Percentiles rank a stretch among this genome's conserved stretches.
phyloP scores from a whole-genome alignment of 2,797 vertebrate species.

The Acomys russatus region DNA sequence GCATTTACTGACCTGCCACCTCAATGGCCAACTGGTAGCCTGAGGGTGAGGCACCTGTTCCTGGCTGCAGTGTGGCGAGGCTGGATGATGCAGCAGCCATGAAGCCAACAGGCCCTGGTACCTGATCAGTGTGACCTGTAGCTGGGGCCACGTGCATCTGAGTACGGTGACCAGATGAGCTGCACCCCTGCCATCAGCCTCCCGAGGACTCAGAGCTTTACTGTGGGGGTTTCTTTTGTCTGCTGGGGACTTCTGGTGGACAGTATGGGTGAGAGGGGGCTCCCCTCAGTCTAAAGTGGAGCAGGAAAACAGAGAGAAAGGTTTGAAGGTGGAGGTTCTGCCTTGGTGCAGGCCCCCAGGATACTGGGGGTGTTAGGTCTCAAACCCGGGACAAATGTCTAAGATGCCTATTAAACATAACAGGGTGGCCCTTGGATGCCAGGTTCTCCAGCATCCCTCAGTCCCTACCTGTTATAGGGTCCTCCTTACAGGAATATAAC shows the following conservation, averaged over 20 bases:
- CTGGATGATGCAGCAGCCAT: fast-evolving
- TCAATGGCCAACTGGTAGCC: fast-evolving
- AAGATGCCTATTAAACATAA: background rate
- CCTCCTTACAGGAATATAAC: background rate
- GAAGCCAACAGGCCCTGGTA: background rate
- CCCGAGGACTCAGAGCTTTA: background rate
- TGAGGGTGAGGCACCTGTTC: fast-evolving
- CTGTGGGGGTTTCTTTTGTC: background rate
- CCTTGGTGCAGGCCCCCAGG: no score
- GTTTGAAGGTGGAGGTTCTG: background rate
- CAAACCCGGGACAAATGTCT: background rate
- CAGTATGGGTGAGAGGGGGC: background rate
- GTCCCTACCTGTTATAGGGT: background rate
- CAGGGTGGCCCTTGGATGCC: background rate
- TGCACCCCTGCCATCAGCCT: background rate
- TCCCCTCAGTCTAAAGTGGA: background rate
- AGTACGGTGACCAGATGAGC: background rate
- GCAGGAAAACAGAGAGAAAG: background rate
- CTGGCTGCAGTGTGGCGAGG: fast-evolving
- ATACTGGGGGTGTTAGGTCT: background rate
- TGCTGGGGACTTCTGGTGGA: background rate
- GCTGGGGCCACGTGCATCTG: fast-evolving
- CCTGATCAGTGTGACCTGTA: background rate
- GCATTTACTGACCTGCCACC: background rate
- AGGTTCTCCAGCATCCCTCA: background rate